Base-by-base conservation (phyloP, 2,797 vertebrate species). In the Bucorvus abyssinicus region DNA sequence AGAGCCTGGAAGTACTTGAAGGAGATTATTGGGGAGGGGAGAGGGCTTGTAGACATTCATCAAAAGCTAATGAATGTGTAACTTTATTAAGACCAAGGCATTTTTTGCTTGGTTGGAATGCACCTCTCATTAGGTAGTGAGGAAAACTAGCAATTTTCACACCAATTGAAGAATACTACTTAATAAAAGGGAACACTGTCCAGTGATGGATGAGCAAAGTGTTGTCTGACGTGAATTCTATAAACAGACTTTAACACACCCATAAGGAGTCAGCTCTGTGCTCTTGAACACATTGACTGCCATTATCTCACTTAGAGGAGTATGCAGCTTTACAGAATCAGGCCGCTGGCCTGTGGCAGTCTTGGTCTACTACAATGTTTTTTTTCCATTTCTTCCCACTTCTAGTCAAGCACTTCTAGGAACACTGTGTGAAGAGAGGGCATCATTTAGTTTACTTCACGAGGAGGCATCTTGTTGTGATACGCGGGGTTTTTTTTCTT, bases 1-100 rank as follows among this genome's bases (percentile, higher is more conserved):
- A 77, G 75, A 83, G 60, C 87, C 89, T 74, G 23, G 52, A 83
- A 64, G 32, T 92, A 29, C 60, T 91, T 85, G 78, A 74, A 86
- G 49, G 79, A 84, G 52, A 52, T 89, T 82, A 59, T 4, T 76
- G 63, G 22, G 55, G 36, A 73, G 30, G 12, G 53, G 19, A 84
- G 17, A n/a, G 19, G n/a, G 44, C 14, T 67, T 90, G 70, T n/a
- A 84, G 44, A 22, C 81, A 80, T 91, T 89, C 40, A 70, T 92
- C 78, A 76, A 63, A 92, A 91, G 36, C 63, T 73, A 82, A 73
- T 70, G 71, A 91, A 80, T 36, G 26, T 83, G 47, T 76, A 76
- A 70, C 68, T 92, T 84, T 61, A 82, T 90, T 74, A 90, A 89
- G 64, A 84, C 59, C 7, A 74, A 79, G 27, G 9, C 30, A 10